phyloP scores from a whole-genome alignment of 1,140 invertebrate genomes.

The Chrysomallon squamiferum region DNA sequence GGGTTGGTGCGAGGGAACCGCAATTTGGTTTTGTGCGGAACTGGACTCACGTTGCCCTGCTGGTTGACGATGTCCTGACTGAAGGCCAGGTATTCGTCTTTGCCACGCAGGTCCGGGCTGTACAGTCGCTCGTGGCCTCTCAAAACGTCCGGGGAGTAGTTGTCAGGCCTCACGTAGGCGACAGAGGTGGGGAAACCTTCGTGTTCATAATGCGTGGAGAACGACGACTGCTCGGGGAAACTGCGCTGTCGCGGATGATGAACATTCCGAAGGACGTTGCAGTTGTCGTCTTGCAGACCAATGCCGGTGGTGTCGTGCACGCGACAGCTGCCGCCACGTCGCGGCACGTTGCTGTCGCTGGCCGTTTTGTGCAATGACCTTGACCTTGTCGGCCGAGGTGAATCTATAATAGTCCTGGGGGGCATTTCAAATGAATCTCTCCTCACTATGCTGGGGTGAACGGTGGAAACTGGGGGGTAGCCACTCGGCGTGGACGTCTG shows the following conservation, averaged over 20 bases:
- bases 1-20: constrained; percentile 62
- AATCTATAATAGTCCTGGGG: constrained; percentile 46
- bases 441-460: constrained; percentile 36
- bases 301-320: constrained; percentile 15
- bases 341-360: constrained; percentile 29
- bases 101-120: constrained; percentile 34
- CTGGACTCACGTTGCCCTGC: constrained; percentile 48
- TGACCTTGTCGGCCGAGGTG: constrained; percentile 44
- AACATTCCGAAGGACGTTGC: constrained; percentile 15
- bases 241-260: constrained; percentile 8
- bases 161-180: constrained; percentile 26
- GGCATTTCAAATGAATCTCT: constrained; percentile 55
- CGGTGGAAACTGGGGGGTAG: constrained; percentile 40
- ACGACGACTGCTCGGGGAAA: constrained; percentile 13
- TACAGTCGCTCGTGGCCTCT: constrained; percentile 36
- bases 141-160: constrained; percentile 17
- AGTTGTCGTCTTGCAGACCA: constrained; percentile 14
- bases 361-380: constrained; percentile 43
- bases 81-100: constrained; percentile 52
- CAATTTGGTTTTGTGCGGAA: constrained; percentile 52
- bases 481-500: constrained; percentile 42
- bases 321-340: constrained; percentile 19
- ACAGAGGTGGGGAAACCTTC: constrained; percentile 27
- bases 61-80: constrained; percentile 57
- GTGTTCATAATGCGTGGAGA: constrained; percentile 2